Evolutionary conservation across 1,140 invertebrate species (phyloP).

Genomic region (Pollicipes pollicipes): DNA sequence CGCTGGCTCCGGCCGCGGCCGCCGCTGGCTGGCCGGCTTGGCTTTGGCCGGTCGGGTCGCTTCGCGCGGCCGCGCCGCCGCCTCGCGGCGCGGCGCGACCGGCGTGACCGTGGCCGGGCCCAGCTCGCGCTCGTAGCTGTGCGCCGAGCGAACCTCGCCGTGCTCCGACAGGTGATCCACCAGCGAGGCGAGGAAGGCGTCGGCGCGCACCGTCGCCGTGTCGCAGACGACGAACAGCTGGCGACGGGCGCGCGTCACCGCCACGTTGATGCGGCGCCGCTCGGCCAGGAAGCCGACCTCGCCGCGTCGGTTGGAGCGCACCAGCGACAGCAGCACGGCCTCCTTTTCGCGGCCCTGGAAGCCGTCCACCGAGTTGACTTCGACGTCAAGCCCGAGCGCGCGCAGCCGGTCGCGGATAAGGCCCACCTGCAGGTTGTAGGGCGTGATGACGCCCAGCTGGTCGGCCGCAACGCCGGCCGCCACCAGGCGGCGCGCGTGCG

Average conservation of each 20-base stretch:
- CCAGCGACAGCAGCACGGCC: conserved; percentile 34
- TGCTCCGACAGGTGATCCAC: conserved; percentile 33
- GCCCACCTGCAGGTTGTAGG: conserved; percentile 34
- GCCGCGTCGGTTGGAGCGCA: conserved; percentile 28
- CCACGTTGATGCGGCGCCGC: conserved; percentile 40
- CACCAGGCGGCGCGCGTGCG: conserved; percentile 32
- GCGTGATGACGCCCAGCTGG: conserved; percentile 40
- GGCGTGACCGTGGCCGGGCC: conserved; percentile 7
- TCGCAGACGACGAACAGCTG: conserved; percentile 39
- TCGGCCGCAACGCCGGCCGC: conserved; percentile 28
- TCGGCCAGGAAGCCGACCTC: conserved; percentile 43
- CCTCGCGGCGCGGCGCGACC: conserved; percentile 12
- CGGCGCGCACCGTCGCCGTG: conserved; percentile 33
- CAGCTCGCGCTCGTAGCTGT: conserved; percentile 6
- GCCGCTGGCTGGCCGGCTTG: conserved; percentile 12
- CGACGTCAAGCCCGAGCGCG: conserved; percentile 30
- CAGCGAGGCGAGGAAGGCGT: conserved; percentile 31
- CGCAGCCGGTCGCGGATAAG: conserved; percentile 26
- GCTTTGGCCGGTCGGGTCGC: conserved; percentile 1
- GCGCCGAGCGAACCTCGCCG: conserved; percentile 33
- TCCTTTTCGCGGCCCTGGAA: conserved; percentile 39
- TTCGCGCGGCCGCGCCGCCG: conserved; percentile 2
- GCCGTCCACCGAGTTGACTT: conserved; percentile 40
- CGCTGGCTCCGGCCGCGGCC: conserved; percentile 14
- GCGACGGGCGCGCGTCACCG: conserved; percentile 38